Evolutionary conservation across 2,113 vertebrate genomes (phyloP), one percentile per base, ranked within the genome.

Genomic region (Chaenocephalus aceratus): DNA sequence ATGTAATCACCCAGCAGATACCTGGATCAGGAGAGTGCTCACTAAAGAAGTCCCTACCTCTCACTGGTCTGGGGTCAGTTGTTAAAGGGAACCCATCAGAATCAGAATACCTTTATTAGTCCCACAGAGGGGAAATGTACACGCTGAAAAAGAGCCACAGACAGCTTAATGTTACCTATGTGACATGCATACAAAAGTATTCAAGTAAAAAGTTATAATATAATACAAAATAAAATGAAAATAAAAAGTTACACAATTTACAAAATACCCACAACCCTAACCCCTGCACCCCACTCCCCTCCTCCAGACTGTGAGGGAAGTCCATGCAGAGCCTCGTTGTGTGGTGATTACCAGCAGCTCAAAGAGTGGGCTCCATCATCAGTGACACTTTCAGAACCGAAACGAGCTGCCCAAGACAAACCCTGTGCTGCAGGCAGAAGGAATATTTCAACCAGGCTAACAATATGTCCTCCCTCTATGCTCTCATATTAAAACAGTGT

Each of bases 391-490:
- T 57, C 74, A 51, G 26, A 79, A 68, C 72, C 16, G 59, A 76
- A 85, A 75, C 81, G 73, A 51, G 68, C 56, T 56, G 70, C 72
- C 66, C 45, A 66, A 81, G 77, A 83, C 63, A 23, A 73, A 70
- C 46, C 77, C 68, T 26, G 53, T 60, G 75, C 71, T 41, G 78
- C 61, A 53, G 72, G 58, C 48, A 53, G 81, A 77, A 77, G 59
- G 80, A 73, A 84, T 77, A 79, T 72, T 85, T 82, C 81, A 83
- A 18, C 60, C 30, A 10, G 26, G 23, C 48, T 16, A 80, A 68
- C 54, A 76, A 84, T 79, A 78, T 77, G 83, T 88, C 86, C 84
- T 71, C 63, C 68, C 68, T 84, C 76, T 54, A 87, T 75, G 57
- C 67, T 65, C 78, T 72, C 75, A 77, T 72, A 82, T 86, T 89